A percentile compares a stretch with the other conserved stretches of the same genome.
Evolutionary conservation across 2,888 invertebrate species (phyloP).

Genomic region (Harpalus rufipes): DNA sequence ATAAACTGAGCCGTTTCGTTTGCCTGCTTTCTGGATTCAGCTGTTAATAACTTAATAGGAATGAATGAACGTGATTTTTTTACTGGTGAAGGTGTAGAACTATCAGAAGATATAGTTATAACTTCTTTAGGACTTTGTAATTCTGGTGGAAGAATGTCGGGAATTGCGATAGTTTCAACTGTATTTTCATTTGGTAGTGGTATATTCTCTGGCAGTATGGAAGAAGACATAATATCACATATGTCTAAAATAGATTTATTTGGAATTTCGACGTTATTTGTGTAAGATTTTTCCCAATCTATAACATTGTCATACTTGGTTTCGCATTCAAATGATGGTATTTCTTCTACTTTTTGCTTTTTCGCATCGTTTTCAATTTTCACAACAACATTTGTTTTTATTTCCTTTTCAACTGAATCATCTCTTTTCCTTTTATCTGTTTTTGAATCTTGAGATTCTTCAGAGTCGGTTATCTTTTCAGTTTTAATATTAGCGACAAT

Average conservation of each 20-base stretch:
- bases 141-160: constrained; percentile 20
- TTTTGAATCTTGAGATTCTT: constrained; percentile 45
- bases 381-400: neutral
- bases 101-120: constrained; percentile 61
- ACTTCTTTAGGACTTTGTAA: constrained; percentile 20
- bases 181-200: constrained; percentile 49
- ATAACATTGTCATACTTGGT: constrained; percentile 56
- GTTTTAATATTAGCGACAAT: constrained; percentile 63
- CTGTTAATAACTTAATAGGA: constrained; percentile 69
- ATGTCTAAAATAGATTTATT: constrained; percentile 23
- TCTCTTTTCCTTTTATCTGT: constrained; percentile 54
- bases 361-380: constrained; percentile 41
- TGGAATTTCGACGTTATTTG: neutral
- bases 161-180: constrained; percentile 32
- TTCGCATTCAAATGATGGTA: constrained; percentile 32
- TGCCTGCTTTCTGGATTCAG: constrained; percentile 67
- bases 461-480: constrained; percentile 66
- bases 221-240: neutral
- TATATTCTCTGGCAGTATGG: constrained; percentile 61
- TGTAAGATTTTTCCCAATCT: constrained; percentile 53
- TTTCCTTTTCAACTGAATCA: constrained; percentile 37
- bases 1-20: constrained; percentile 45
- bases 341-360: constrained; percentile 42
- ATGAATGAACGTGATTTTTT: constrained; percentile 68
- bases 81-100: constrained; percentile 65